Evolutionary conservation across 2,797 vertebrate genomes (phyloP).

Genomic region (Pipistrellus pipistrellus): DNA sequence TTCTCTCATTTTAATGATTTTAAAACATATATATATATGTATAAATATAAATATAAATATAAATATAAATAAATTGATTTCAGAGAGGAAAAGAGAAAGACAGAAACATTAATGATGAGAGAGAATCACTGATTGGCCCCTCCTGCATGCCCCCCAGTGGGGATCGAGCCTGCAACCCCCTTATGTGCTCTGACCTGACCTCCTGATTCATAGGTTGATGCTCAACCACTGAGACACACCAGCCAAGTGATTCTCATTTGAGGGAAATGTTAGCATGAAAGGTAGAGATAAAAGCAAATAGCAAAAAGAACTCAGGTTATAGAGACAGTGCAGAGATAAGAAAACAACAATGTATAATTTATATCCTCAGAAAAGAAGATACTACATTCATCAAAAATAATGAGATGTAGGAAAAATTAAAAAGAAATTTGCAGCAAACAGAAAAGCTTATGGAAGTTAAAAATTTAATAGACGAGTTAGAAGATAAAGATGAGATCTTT

Average conservation of each 20-base stretch:
- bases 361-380: background rate
- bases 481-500: constrained; percentile 10
- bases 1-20: background rate
- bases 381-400: constrained; percentile 1
- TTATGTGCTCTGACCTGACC: too few relatives aligned
- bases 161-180: too few relatives aligned
- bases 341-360: background rate
- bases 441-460: constrained; percentile 23
- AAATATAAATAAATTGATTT: too few relatives aligned
- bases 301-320: background rate
- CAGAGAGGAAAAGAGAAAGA: too few relatives aligned
- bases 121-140: too few relatives aligned
- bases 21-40: too few relatives aligned
- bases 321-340: background rate
- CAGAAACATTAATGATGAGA: too few relatives aligned
- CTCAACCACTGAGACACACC: too few relatives aligned
- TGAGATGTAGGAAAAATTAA: background rate
- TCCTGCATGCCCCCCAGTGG: too few relatives aligned
- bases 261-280: constrained; percentile 1
- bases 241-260: background rate
- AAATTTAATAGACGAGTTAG: constrained; percentile 8
- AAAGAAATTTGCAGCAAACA: constrained; percentile 18
- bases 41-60: too few relatives aligned
- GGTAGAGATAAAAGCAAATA: constrained; percentile 12
- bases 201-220: too few relatives aligned